These are phyloP conservation scores for Bombyx mandarina DNA, from an alignment of 1,140 invertebrate species.

Conservation along the genomic window DNA sequence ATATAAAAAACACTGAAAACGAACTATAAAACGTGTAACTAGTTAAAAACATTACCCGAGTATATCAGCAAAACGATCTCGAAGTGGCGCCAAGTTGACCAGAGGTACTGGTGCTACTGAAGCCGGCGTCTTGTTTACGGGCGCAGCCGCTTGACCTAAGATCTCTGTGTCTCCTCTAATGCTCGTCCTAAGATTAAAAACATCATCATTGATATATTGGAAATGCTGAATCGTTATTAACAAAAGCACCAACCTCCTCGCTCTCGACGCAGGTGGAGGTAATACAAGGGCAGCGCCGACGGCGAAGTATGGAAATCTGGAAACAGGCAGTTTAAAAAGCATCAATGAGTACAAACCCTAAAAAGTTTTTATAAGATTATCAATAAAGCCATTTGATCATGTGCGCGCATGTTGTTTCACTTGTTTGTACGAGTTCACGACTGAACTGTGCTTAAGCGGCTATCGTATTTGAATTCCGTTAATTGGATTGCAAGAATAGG, in stretches of 20 bases:
- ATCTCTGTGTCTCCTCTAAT: constrained; percentile 1
- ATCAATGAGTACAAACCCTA: constrained; percentile 6
- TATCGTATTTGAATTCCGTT: too few species aligned
- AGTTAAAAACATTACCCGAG: constrained; percentile 24
- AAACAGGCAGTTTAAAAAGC: constrained; percentile 8
- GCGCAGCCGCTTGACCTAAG: not conserved
- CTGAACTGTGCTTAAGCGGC: too few species aligned
- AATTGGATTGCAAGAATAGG: too few species aligned
- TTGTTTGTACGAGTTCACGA: too few species aligned
- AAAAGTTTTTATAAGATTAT: not conserved
- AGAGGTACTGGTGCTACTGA: constrained; percentile 7
- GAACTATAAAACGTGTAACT: too few species aligned
- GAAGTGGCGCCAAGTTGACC: constrained; percentile 9
- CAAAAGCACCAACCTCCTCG: constrained; percentile 30
- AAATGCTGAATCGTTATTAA: not conserved
- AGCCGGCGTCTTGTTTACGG: constrained; percentile 6
- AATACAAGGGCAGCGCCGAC: constrained; percentile 42
- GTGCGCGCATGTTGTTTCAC: too few species aligned
- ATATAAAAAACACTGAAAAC: too few species aligned
- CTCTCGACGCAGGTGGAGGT: constrained; percentile 38
- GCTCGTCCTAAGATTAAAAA: not conserved
- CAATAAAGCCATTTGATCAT: too few species aligned
- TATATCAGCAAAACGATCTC: constrained; percentile 47
- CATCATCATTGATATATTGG: not conserved
- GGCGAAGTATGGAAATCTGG: constrained; percentile 61